Conservation (phyloP, 2,888 invertebrate species). For the Willowsia nigromaculata region DNA sequence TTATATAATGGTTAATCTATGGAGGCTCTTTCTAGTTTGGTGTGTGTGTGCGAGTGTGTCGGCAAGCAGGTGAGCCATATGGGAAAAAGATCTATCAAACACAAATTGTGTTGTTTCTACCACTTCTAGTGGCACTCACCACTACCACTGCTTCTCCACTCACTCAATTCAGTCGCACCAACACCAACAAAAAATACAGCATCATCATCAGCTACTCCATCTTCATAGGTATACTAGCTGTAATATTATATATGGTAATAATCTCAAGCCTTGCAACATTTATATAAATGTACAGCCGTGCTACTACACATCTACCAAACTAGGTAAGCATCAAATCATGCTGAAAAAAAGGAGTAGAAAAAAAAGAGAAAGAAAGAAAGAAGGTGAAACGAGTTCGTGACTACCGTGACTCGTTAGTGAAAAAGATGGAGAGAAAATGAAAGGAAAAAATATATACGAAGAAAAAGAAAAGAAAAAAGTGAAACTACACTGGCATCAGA, state of each 20-base stretch:
- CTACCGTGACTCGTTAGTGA: slow-evolving; percentile 71
- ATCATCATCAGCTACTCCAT: slow-evolving; percentile 18
- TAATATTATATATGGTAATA: neutral
- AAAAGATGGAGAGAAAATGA: slow-evolving; percentile 21
- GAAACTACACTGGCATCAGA: slow-evolving; percentile 17
- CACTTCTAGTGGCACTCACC: slow-evolving; percentile 42
- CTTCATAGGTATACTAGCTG: neutral
- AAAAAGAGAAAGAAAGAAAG: slow-evolving; percentile 16
- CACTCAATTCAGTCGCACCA: neutral
- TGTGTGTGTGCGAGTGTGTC: neutral
- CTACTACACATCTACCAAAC: too few relatives aligned
- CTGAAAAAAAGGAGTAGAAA: slow-evolving; percentile 44
- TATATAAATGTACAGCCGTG: neutral
- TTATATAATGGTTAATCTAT: slow-evolving; percentile 57
- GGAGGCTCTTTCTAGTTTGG: neutral
- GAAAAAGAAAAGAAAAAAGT: neutral
- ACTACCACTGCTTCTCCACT: neutral
- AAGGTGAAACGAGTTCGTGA: slow-evolving; percentile 70
- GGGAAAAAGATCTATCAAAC: slow-evolving; percentile 67
- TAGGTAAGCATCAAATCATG: slow-evolving; percentile 47
- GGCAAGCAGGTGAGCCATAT: slow-evolving; percentile 56
- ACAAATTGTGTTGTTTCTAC: slow-evolving; percentile 55
- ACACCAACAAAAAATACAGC: neutral
- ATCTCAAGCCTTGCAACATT: neutral
- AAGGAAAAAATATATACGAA: neutral